Conservation (phyloP, 2,888 invertebrate species). For the Monoplex corrugatus region DNA sequence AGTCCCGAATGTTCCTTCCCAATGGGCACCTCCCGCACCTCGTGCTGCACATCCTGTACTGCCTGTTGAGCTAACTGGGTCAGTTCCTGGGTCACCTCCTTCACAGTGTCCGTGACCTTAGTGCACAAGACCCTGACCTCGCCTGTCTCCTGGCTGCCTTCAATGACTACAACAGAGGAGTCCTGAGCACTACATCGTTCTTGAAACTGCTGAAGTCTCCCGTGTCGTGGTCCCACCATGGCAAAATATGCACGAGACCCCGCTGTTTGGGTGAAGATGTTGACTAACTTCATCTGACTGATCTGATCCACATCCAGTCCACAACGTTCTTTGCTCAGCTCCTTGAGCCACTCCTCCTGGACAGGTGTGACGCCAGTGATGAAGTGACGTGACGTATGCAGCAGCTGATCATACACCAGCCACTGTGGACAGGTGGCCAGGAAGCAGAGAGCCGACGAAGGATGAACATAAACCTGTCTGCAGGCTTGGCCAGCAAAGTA, state of each 20-base stretch:
- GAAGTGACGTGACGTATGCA: conserved; percentile 71
- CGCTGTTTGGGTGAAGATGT: conserved; percentile 56
- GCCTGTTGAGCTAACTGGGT: conserved; percentile 34
- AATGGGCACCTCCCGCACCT: background rate
- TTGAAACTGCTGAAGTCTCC: conserved; percentile 62
- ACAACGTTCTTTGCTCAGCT: conserved; percentile 47
- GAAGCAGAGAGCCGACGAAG: conserved; percentile 69
- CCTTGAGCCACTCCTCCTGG: conserved; percentile 62
- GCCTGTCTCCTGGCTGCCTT: conserved; percentile 64
- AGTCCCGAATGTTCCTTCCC: conserved; percentile 51
- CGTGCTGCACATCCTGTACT: conserved; percentile 40
- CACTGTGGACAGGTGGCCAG: conserved; percentile 69
- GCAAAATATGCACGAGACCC: conserved; percentile 62
- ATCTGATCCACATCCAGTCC: conserved; percentile 57
- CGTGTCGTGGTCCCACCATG: conserved; percentile 67
- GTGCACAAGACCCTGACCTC: conserved; percentile 60
- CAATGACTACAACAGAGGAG: conserved; percentile 62
- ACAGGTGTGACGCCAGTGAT: conserved; percentile 71
- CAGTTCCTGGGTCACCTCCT: conserved; percentile 54
- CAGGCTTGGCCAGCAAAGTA: conserved; percentile 63
- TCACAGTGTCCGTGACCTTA: conserved; percentile 38
- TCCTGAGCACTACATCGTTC: conserved; percentile 50
- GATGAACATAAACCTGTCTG: conserved; percentile 70
- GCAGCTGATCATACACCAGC: conserved; percentile 71
- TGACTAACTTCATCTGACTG: conserved; percentile 56